Evolutionary conservation across 1,140 invertebrate genomes (phyloP).

Genomic region (Dryas iulia): DNA sequence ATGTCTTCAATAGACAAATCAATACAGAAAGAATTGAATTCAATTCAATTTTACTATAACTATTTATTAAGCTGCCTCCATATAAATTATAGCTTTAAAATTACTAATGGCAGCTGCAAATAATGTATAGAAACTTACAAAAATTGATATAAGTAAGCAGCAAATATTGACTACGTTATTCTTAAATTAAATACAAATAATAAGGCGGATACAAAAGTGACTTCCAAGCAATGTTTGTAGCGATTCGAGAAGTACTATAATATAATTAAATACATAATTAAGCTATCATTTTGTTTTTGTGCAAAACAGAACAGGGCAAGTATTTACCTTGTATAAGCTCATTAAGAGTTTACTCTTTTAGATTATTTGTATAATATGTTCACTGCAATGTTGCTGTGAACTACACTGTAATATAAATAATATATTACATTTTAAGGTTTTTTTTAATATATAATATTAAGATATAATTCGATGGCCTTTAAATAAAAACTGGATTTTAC

Average conservation of each 20-base stretch:
- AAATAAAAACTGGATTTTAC: no score
- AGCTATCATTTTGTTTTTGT: background rate
- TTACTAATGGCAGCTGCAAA: no score
- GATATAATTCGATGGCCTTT: no score
- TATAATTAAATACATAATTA: background rate
- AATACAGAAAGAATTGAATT: no score
- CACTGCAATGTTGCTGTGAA: no score
- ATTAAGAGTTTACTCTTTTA: background rate
- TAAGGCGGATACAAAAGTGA: background rate
- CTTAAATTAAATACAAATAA: background rate
- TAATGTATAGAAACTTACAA: no score
- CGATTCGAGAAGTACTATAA: background rate
- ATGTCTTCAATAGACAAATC: no score
- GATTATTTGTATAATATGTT: background rate
- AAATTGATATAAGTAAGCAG: no score
- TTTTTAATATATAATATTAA: background rate
- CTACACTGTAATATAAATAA: no score
- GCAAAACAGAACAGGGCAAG: background rate
- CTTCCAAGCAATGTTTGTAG: background rate
- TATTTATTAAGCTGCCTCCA: no score
- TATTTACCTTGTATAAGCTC: background rate
- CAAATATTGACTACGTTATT: background rate
- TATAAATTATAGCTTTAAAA: no score
- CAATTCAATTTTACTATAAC: no score
- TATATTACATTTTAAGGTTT: background rate